phyloP scores from a whole-genome alignment of 2,888 invertebrate genomes.

The Pseudanteris insignis region DNA sequence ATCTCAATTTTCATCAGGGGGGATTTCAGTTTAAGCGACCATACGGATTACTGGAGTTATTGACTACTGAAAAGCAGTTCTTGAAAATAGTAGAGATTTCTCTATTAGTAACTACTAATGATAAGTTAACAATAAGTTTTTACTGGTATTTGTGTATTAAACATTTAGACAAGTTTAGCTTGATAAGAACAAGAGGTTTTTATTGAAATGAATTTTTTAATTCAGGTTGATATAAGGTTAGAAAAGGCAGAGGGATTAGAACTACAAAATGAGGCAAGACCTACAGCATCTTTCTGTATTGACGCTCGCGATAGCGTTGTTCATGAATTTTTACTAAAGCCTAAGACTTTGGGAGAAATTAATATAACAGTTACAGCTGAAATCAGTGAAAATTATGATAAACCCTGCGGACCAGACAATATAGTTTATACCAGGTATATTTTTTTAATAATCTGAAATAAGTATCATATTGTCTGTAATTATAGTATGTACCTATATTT shows the following conservation, averaged over 20 bases:
- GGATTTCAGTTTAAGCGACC: too few relatives aligned
- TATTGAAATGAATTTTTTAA: neutral
- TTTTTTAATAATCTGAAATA: too few relatives aligned
- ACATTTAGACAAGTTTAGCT: too few relatives aligned
- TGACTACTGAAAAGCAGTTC: too few relatives aligned
- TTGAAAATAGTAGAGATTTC: neutral
- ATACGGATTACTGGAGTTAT: too few relatives aligned
- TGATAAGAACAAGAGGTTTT: too few relatives aligned
- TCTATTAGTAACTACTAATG: too few relatives aligned
- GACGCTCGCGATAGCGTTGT: constrained; percentile 57
- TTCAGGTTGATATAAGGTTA: constrained; percentile 55
- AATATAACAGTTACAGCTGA: constrained; percentile 69
- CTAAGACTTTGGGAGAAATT: constrained; percentile 65
- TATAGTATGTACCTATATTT: too few relatives aligned
- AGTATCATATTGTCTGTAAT: too few relatives aligned
- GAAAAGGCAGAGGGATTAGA: constrained; percentile 55
- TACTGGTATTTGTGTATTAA: too few relatives aligned
- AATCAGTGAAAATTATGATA: constrained; percentile 65
- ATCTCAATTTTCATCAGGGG: too few relatives aligned
- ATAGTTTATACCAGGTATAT: constrained; percentile 67
- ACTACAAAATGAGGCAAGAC: constrained; percentile 48
- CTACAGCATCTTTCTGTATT: constrained; percentile 54
- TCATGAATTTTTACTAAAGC: constrained; percentile 56
- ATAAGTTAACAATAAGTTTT: too few relatives aligned
- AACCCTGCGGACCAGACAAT: constrained; percentile 68